These are phyloP conservation scores for Aquatica leii DNA, from an alignment of 2,888 invertebrate species.

Conservation along the genomic window DNA sequence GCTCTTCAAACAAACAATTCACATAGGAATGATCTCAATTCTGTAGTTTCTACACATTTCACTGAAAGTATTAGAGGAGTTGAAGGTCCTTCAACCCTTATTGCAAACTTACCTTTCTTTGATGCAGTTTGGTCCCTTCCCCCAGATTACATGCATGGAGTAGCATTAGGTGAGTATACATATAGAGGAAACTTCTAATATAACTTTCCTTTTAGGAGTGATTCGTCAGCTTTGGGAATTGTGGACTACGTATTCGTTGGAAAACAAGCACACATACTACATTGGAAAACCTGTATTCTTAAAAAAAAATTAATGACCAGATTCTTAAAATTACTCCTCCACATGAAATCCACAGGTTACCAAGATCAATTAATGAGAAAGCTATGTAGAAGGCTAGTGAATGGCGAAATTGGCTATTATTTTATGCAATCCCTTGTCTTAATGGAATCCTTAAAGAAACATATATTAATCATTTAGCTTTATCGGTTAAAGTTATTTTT, in stretches of 20 bases:
- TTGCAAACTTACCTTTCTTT: not conserved
- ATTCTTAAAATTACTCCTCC: constrained; percentile 3
- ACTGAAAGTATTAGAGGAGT: constrained; percentile 1
- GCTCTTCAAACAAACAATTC: constrained; percentile 1
- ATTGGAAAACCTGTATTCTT: not conserved
- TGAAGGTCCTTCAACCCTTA: constrained; percentile 1
- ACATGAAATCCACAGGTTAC: constrained; percentile 5
- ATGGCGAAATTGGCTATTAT: not conserved
- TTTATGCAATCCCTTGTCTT: not conserved
- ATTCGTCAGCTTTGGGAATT: not conserved
- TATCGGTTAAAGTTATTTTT: constrained; percentile 2
- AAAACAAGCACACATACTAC: constrained; percentile 5
- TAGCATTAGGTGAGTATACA: not conserved
- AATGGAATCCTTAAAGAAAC: constrained; percentile 3
- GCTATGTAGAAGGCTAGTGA: not conserved
- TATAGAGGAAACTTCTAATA: constrained; percentile 5
- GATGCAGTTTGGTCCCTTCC: constrained; percentile 4
- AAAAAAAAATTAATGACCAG: not conserved
- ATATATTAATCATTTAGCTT: constrained; percentile 5
- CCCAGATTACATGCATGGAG: constrained; percentile 5
- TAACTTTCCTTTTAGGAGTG: constrained; percentile 5
- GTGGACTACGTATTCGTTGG: constrained; percentile 2
- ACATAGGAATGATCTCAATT: not conserved
- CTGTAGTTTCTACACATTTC: constrained; percentile 1
- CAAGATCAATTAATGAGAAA: constrained; percentile 3